Base-by-base conservation (phyloP, 2,113 vertebrate genomes). In the Pimephales promelas region DNA sequence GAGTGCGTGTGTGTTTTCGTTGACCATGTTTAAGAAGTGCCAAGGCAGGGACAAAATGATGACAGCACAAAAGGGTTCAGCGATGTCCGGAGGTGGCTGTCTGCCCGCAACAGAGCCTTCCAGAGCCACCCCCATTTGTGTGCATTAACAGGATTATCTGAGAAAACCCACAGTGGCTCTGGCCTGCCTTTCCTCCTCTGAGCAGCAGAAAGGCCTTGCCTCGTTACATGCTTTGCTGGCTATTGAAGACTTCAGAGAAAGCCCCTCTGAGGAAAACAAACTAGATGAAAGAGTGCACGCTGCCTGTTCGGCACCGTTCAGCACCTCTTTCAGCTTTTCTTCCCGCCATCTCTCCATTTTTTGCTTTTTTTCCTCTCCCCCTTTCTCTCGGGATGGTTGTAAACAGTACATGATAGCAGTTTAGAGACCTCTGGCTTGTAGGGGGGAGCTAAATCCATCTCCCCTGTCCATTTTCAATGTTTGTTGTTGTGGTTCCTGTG, bases 191-290 rank as follows among this genome's bases (percentile, higher is more conserved):
- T 71, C 83, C 80, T 84, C 70, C 75, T 77, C 85, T 28, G 72
- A 81, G 82, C 72, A 77, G 66, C 82, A 81, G 49, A 85, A 83
- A 79, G 82, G 79, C 79, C 79, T 88, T 56, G 83, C 79, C 84
- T 87, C 82, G 75, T 87, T 89, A 88, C 87, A 86, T 87, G 87
- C 84, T 88, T 89, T 86, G 82, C 85, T 83, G 84, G 86, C 87
- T 87, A 87, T 87, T 87, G 87, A 89, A 89, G 87, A 88, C 87
- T 88, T 89, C 87, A 88, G 89, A 89, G 82, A 86, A 85, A 85
- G 73, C 74, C 84, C 87, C 85, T 87, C 88, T 82, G 81, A 87
- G 89, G 62, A 81, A 85, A 84, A 87, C 85, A 79, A 88, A 88
- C 82, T 82, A 85, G 85, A 88, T 89, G 85, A 88, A 89, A 89